Conservation (phyloP, 2,113 vertebrate genomes). For the Asarcornis scutulata region DNA sequence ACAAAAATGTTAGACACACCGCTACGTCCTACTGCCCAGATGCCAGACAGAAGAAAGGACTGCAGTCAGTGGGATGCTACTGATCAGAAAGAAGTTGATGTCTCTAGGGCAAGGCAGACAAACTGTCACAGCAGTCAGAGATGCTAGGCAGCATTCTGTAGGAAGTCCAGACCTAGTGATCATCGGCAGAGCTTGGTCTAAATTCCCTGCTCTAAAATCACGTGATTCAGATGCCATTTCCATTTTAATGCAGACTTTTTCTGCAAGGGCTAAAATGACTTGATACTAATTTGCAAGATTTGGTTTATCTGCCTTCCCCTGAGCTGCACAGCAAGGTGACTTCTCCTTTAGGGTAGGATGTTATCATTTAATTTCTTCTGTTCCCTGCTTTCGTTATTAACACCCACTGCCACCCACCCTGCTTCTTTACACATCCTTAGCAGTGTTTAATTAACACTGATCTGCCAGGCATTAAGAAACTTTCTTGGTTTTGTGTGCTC, state of each 20-base stretch:
- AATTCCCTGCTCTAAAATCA: neutral
- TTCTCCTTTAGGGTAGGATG: neutral
- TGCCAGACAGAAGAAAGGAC: neutral
- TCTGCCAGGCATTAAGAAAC: neutral
- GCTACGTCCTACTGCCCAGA: neutral
- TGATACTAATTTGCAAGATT: neutral
- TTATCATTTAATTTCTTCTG: accelerated
- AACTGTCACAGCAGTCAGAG: neutral
- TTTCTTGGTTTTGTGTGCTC: neutral
- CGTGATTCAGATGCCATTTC: neutral
- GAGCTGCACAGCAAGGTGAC: neutral
- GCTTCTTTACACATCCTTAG: neutral
- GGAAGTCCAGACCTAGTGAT: neutral
- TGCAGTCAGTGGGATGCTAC: neutral
- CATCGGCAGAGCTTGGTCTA: neutral
- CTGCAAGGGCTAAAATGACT: neutral
- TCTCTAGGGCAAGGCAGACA: neutral
- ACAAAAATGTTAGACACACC: neutral
- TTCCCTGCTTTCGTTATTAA: neutral
- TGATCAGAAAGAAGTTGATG: neutral
- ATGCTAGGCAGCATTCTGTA: neutral
- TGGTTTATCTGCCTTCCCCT: neutral
- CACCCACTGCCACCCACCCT: neutral
- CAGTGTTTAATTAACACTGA: neutral
- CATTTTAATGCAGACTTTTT: neutral